These are phyloP conservation scores for Pimpla rufipes DNA, from an alignment of 2,888 invertebrate species.

Conservation along the genomic window DNA sequence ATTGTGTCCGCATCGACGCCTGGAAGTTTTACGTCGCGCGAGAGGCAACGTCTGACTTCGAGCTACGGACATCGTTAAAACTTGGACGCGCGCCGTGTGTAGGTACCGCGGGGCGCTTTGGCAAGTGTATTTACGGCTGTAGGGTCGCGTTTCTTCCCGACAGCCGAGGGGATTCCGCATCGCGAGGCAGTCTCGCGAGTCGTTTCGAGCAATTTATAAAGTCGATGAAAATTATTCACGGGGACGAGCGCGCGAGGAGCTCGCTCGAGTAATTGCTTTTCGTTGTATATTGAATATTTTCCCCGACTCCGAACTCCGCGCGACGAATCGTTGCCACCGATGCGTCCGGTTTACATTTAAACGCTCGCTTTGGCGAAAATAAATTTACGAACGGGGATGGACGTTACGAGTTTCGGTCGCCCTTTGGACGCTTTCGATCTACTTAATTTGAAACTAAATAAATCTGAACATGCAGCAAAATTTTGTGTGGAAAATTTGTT, in stretches of 20 bases:
- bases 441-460: no score
- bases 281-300: slow-evolving; percentile 11
- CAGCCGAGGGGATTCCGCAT: slow-evolving; percentile 10
- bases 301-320: neutral
- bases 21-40: slow-evolving; percentile 30
- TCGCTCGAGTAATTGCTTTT: slow-evolving; percentile 36
- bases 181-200: neutral
- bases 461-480: no score
- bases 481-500: no score
- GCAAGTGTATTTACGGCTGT: slow-evolving; percentile 15
- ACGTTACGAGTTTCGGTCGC: no score
- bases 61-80: slow-evolving; percentile 59
- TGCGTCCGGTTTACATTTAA: neutral
- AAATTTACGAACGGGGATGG: neutral
- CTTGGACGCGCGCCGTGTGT: slow-evolving; percentile 39
- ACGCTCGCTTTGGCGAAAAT: neutral
- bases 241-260: slow-evolving; percentile 1
- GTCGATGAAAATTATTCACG: slow-evolving; percentile 43
- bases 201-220: slow-evolving; percentile 42
- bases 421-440: no score
- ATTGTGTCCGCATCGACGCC: neutral
- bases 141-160: slow-evolving; percentile 1
- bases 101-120: neutral
- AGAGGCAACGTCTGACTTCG: slow-evolving; percentile 10
- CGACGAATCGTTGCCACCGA: neutral